Percentiles rank a stretch among this genome's conserved stretches.
phyloP scores from a whole-genome alignment of 2,797 vertebrate genomes.

The Erithacus rubecula region DNA sequence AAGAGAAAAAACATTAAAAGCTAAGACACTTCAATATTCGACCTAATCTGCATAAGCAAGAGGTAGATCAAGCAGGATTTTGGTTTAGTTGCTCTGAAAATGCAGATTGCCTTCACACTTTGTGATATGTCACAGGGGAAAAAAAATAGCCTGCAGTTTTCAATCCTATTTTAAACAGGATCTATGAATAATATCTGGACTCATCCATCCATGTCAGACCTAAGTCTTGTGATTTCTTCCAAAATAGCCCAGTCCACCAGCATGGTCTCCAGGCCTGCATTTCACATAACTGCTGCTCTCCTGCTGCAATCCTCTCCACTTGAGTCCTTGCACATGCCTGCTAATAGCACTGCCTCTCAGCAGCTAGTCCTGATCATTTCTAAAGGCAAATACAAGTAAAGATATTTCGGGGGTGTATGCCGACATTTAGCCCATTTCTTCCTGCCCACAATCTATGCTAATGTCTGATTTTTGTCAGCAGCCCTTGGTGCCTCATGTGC shows the following conservation, averaged over 20 bases:
- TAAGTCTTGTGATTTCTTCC: neutral
- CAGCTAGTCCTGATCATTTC: neutral
- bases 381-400: neutral
- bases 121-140: neutral
- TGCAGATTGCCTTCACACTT: constrained; percentile 3
- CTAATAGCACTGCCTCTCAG: neutral
- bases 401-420: fast-evolving
- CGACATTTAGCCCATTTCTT: neutral
- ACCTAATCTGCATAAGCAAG: neutral
- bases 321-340: neutral
- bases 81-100: neutral
- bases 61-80: constrained; percentile 6
- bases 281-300: neutral
- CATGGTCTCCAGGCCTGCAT: neutral
- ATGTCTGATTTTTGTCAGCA: neutral
- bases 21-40: neutral
- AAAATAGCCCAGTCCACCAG: neutral
- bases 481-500: neutral
- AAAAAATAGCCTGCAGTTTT: neutral
- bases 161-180: constrained; percentile 27
- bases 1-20: neutral
- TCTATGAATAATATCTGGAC: constrained; percentile 41
- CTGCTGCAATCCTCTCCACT: neutral
- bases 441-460: neutral
- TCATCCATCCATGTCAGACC: constrained; percentile 7